Conservation (phyloP, 2,113 vertebrate species). For the Phalacrocorax carbo region DNA sequence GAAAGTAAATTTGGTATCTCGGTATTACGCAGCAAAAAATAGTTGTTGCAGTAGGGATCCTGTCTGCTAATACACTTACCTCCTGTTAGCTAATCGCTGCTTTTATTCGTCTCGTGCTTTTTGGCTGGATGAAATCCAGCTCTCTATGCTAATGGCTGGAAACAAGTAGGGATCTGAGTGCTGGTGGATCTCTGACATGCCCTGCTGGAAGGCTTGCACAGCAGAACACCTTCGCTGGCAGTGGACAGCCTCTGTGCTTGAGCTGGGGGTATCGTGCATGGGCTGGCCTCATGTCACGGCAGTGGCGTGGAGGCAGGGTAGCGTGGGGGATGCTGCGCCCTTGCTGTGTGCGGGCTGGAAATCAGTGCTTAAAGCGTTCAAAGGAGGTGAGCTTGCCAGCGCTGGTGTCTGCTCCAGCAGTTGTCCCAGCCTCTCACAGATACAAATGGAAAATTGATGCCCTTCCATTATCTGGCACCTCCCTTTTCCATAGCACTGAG, state of each 20-base stretch:
- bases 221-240: background rate
- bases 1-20: background rate
- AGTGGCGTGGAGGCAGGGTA: rapidly evolving
- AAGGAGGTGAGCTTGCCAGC: no score
- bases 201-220: background rate
- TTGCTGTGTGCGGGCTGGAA: background rate
- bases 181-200: background rate
- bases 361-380: background rate
- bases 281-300: rapidly evolving
- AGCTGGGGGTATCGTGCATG: rapidly evolving
- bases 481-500: background rate
- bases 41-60: background rate
- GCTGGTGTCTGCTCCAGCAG: background rate
- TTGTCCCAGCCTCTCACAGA: background rate
- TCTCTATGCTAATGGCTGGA: background rate
- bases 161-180: background rate
- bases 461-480: background rate
- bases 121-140: background rate
- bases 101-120: background rate
- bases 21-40: background rate
- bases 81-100: background rate
- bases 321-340: background rate
- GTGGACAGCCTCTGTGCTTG: rapidly evolving
- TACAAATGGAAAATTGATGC: rapidly evolving
- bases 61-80: background rate